Evolutionary conservation across 2,113 vertebrate genomes (phyloP), one percentile per base, ranked within the genome.

Genomic region (Myiozetetes cayanensis): DNA sequence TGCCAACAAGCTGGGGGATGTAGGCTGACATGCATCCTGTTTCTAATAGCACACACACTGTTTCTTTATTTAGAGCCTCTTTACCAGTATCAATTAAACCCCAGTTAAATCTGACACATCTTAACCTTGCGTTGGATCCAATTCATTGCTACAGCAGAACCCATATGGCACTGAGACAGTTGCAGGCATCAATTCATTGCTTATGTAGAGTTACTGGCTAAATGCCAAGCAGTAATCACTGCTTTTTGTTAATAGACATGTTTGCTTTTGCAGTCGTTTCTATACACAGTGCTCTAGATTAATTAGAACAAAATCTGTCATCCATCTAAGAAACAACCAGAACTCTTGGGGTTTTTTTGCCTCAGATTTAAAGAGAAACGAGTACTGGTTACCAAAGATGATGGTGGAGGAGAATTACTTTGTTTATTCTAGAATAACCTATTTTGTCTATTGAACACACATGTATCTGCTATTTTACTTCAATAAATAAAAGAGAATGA

Each of bases 1-100:
- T 97, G 97, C 97, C 97, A 97, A 76, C 95, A 96, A 96, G 91
- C 89, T 85, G 89, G 95, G 94, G 93, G 96, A 93, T 92, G 89
- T 94, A 97, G 96, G 92, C 96, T 96, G 97, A 96, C 94, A 87
- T 90, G 88, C 94, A 96, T 97, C 95, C 96, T 97, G 92, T 96
- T 97, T 97, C 96, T 97, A 96, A 96, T 96, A 94, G 97, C 89
- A 78, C 96, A 92, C 98, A 98, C 96, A 97, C 96, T 97, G 98
- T 97, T 97, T 98, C 98, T 98, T 98, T 98, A 98, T 98, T 98
- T 98, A 98, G 97, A 98, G 95, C 97, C 97, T 98, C 98, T 98
- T 98, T 98, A 98, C 98, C 97, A 98, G 96, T 98, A 98, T 98
- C 98, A 99, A 99, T 99, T 98, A 99, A 99, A 98, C 98, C 98